These are phyloP conservation scores for Conops quadrifasciatus DNA, from an alignment of 2,888 invertebrate genomes.

Conservation along the genomic window DNA sequence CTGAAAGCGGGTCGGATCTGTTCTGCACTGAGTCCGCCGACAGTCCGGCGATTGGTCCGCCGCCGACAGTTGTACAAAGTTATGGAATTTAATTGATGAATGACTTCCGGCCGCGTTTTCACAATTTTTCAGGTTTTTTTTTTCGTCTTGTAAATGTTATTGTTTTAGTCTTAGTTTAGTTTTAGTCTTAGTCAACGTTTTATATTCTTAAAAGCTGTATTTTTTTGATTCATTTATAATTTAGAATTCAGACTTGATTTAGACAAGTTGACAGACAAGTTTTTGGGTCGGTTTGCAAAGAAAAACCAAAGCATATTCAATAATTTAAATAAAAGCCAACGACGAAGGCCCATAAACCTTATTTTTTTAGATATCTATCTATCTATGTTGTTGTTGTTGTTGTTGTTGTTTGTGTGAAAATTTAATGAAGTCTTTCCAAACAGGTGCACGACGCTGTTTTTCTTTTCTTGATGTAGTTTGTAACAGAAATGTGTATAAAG, in stretches of 20 bases:
- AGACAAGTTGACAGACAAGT: not conserved
- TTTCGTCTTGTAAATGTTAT: not conserved
- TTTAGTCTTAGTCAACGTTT: not conserved
- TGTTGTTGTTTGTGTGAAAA: conserved; percentile 10
- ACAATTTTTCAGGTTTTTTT: not conserved
- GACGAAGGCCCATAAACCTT: too few species aligned
- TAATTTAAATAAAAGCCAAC: too few species aligned
- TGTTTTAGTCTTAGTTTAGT: not conserved
- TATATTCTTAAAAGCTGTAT: not conserved
- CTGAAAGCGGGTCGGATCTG: conserved; percentile 43
- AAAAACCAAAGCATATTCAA: too few species aligned
- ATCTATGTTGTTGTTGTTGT: conserved; percentile 6
- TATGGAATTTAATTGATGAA: conserved; percentile 35
- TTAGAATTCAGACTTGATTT: not conserved
- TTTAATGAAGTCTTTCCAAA: conserved; percentile 28
- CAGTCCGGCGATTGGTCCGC: conserved; percentile 11
- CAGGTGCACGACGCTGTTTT: conserved; percentile 22
- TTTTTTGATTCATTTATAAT: not conserved
- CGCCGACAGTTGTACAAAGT: conserved; percentile 14
- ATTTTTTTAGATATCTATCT: not conserved
- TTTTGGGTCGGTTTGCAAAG: too few species aligned
- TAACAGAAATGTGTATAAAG: too few species aligned
- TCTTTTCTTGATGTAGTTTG: not conserved
- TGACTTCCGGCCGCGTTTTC: conserved; percentile 30
- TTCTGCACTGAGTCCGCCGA: not conserved